A percentile compares a stretch with the other conserved stretches of the same genome.
Evolutionary conservation across 2,797 vertebrate species (phyloP).

Genomic region (Babyrousa celebensis): DNA sequence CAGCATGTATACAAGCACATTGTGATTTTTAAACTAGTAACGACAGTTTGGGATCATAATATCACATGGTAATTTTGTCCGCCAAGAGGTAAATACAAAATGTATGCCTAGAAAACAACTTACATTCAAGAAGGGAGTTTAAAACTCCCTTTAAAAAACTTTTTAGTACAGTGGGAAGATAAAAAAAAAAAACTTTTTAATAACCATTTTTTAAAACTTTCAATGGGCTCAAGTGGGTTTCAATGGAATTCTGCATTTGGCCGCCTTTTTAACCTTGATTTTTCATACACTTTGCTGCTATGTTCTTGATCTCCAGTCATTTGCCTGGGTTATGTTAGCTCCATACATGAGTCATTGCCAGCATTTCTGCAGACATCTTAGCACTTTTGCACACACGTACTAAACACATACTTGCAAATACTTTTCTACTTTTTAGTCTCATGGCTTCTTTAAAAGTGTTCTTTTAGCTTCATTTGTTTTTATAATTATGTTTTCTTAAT

Average conservation of each 20-base stretch:
- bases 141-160: too few species aligned
- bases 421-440: background rate
- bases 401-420: background rate
- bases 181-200: background rate
- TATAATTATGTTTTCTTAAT: background rate
- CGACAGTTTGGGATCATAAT: background rate
- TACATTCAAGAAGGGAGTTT: background rate
- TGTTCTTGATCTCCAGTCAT: slow-evolving; percentile 79
- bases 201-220: background rate
- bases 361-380: background rate
- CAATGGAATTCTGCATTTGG: background rate
- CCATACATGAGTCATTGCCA: background rate
- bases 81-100: slow-evolving; percentile 54
- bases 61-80: slow-evolving; percentile 30
- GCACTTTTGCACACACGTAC: background rate
- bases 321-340: slow-evolving; percentile 77
- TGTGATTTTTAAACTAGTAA: background rate
- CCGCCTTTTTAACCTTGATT: slow-evolving; percentile 34
- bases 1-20: background rate
- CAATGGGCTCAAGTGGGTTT: background rate
- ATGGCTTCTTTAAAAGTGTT: background rate
- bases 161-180: too few species aligned
- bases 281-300: slow-evolving; percentile 44
- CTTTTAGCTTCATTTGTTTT: background rate
- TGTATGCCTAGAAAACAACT: background rate